Evolutionary conservation across 2,888 invertebrate species (phyloP).

Genomic region (Drosophila antonietae): DNA sequence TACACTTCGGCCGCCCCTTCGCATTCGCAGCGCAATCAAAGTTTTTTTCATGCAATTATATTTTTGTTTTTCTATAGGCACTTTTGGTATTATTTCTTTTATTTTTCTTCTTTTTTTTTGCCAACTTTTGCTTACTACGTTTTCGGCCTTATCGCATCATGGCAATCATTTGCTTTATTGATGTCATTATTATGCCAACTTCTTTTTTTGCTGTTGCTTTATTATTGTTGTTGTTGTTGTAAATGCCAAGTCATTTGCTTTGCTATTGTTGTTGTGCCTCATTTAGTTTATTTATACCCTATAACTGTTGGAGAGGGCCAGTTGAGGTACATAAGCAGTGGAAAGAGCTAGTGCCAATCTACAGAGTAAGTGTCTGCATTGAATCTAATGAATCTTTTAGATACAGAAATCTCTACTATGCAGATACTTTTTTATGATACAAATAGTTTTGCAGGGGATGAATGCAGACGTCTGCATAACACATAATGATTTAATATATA

Average conservation of each 20-base stretch:
- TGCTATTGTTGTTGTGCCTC: conserved; percentile 50
- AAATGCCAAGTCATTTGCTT: conserved; percentile 62
- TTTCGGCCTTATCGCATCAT: conserved; percentile 65
- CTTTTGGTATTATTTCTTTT: not conserved
- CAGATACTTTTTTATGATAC: not conserved
- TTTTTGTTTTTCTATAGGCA: conserved; percentile 32
- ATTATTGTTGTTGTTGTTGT: conserved; percentile 16
- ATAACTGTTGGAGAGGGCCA: not conserved
- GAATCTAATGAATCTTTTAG: too few relatives aligned
- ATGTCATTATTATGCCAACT: conserved; percentile 75
- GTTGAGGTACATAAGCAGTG: not conserved
- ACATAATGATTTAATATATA: too few relatives aligned
- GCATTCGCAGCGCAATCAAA: conserved; percentile 50
- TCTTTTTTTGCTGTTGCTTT: conserved; percentile 18
- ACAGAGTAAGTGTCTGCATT: too few relatives aligned
- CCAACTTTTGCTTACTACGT: conserved; percentile 39
- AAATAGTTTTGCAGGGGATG: not conserved
- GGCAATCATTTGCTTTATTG: conserved; percentile 72
- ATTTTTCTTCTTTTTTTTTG: conserved; percentile 13
- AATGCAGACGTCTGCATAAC: not conserved
- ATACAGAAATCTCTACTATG: not conserved
- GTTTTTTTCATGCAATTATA: conserved; percentile 61
- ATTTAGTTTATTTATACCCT: conserved; percentile 45
- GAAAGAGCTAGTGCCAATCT: not conserved
- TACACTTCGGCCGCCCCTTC: conserved; percentile 1